A percentile compares a stretch with the other conserved stretches of the same genome.
Conservation (phyloP, 2,113 vertebrate species). For the Fukomys damarensis region DNA sequence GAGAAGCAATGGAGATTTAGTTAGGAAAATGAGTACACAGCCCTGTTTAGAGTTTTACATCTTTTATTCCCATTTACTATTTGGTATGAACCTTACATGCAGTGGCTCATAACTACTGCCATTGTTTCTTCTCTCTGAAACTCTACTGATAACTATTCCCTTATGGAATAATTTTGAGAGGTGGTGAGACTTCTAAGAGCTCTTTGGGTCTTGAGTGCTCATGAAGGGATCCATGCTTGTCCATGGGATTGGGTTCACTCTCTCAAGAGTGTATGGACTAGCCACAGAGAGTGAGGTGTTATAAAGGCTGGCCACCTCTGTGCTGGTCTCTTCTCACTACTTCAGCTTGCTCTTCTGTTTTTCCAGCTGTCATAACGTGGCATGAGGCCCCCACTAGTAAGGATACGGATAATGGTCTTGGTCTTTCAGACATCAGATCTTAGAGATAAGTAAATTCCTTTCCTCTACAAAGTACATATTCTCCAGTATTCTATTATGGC, state of each 20-base stretch:
- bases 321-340: background rate
- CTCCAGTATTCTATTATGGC: background rate
- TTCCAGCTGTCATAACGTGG: background rate
- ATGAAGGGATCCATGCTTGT: background rate
- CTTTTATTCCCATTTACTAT: background rate
- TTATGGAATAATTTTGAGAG: background rate
- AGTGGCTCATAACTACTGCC: background rate
- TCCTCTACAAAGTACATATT: background rate
- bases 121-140: background rate
- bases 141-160: no score
- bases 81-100: background rate
- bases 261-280: background rate
- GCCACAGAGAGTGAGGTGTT: background rate
- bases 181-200: no score
- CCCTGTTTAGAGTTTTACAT: background rate
- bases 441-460: background rate
- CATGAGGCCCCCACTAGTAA: background rate
- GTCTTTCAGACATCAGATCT: background rate
- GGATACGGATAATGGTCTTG: fast-evolving
- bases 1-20: background rate
- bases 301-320: background rate
- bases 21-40: background rate
- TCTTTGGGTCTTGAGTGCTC: background rate
- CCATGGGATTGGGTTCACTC: no score
- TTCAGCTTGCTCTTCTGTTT: background rate